Evolutionary conservation across 2,797 vertebrate species (phyloP), one percentile per base, ranked within the genome.

Genomic region (Melanotaenia trifasciata): DNA sequence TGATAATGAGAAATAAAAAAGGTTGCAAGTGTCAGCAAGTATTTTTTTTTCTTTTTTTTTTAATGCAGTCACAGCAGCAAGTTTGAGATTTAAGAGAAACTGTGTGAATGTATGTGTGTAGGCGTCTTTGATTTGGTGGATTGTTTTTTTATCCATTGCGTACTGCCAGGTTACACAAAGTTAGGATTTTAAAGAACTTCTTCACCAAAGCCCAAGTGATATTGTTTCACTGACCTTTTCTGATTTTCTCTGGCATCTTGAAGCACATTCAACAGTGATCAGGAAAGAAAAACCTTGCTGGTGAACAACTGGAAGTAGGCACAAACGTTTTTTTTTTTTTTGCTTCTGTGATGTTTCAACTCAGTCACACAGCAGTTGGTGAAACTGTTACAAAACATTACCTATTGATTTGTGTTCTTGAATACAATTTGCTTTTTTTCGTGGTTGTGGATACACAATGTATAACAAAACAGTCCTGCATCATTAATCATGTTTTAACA

Each of bases 1-100:
- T 74, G 89, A 90, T 89, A 87, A 90, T 87, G 76, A 92, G 76
- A 86, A 78, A 84, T 66, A 64, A 71, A 76, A 86, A 84, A 90
- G 86, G 89, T 88, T 90, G 88, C 83, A 43, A 13, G 79, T 84
- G 89, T 90, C 90, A 84, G 89, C 83, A 87, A 33, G 70, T 33
- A 67, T 74, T 76, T 80, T 62, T 43, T 66, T 53, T 66, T 64
- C 14, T 64, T 74, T 76, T 80, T 66, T 38, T 66, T 54, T 70
- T 64, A 12, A 70, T 50, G 35, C 7, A 68, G 58, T 57, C 73
- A 43, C 65, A 82, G 72, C 43, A 65, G 54, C 35, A 78, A 61
- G 35, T 80, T 74, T 64, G 56, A 59, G 22, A 50, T 28, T 68
- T 82, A 32, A 67, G 35, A 72, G 20, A 58, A 72, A 67, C 30